These are phyloP conservation scores for Biston stratarius DNA, from an alignment of 2,888 invertebrate species.

Conservation along the genomic window DNA sequence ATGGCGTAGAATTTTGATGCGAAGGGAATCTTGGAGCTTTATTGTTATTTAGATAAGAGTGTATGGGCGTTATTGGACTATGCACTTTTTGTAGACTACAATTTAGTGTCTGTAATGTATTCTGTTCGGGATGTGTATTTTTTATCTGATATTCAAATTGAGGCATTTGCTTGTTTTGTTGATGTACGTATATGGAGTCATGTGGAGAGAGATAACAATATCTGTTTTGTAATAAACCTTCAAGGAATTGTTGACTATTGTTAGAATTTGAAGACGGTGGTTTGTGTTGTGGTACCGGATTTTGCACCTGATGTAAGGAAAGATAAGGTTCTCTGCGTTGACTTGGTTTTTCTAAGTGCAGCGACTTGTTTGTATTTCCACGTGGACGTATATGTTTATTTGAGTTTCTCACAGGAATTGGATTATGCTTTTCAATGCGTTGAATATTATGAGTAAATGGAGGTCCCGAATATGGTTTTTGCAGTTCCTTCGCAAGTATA, in stretches of 20 bases:
- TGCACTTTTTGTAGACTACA: background rate
- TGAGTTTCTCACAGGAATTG: background rate
- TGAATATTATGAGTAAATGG: background rate
- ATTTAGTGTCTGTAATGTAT: background rate
- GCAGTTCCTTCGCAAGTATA: background rate
- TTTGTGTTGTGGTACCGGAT: background rate
- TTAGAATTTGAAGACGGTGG: constrained; percentile 4
- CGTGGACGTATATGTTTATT: background rate
- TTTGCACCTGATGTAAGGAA: background rate
- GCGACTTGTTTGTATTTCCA: background rate
- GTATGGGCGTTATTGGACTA: background rate
- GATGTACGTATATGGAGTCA: background rate
- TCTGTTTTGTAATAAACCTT: background rate
- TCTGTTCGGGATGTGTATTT: constrained; percentile 8
- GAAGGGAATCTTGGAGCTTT: background rate
- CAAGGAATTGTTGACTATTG: constrained; percentile 1
- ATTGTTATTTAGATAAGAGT: background rate
- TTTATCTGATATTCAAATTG: constrained; percentile 1
- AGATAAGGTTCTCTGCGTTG: background rate
- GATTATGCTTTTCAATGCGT: background rate
- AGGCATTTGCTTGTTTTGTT: background rate
- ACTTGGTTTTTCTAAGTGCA: background rate
- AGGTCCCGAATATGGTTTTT: background rate
- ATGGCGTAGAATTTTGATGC: background rate
- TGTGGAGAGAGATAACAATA: background rate